Conservation (phyloP, 2,113 vertebrate species). For the Ctenodactylus gundi region DNA sequence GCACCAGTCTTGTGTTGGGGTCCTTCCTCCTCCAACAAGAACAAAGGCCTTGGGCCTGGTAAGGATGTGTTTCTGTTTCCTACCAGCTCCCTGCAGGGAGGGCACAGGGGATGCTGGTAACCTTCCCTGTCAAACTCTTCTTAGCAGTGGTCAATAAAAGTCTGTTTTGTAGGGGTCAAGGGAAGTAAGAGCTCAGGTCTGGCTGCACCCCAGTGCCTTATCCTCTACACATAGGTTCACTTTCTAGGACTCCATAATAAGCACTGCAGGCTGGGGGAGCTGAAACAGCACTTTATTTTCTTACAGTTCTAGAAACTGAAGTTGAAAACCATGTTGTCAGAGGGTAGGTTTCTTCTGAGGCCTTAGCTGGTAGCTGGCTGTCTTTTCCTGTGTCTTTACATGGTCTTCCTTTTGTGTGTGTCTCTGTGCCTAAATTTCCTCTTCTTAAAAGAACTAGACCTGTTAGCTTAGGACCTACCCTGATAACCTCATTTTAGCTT, state of each 20-base stretch:
- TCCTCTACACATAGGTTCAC: not conserved
- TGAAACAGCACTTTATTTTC: not conserved
- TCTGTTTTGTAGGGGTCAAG: not conserved
- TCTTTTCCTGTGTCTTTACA: not conserved
- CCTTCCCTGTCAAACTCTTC: not conserved
- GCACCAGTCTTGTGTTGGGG: not conserved
- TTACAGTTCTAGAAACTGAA: not conserved
- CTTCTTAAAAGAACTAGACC: not conserved
- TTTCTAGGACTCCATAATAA: not conserved
- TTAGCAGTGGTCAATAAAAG: not conserved
- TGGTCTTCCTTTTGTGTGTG: not conserved
- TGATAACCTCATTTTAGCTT: not conserved
- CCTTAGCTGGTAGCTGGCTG: not conserved
- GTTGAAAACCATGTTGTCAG: not conserved
- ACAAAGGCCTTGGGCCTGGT: too few species aligned
- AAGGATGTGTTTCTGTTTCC: not conserved
- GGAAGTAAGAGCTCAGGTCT: too few species aligned
- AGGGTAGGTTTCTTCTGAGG: not conserved
- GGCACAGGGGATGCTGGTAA: not conserved
- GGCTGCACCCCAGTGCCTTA: not conserved
- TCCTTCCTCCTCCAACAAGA: not conserved
- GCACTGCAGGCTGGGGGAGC: too few species aligned
- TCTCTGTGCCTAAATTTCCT: not conserved
- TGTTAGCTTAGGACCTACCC: not conserved
- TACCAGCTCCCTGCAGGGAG: accelerated